Percentiles rank a stretch among this genome's conserved stretches.
These are phyloP conservation scores for Erannis defoliaria DNA, from an alignment of 2,888 invertebrate species.

Conservation along the genomic window DNA sequence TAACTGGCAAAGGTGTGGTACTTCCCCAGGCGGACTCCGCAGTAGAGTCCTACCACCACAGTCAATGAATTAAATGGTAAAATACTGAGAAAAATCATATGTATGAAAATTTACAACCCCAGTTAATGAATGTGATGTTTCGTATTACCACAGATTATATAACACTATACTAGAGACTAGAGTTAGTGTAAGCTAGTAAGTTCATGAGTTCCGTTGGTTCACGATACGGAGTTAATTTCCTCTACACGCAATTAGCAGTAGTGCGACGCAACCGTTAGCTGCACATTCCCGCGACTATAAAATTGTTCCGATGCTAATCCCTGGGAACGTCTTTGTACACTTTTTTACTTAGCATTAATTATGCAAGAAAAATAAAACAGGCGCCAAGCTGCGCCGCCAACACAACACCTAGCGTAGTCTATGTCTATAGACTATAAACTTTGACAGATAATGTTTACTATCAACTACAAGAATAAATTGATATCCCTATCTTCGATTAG, in stretches of 20 bases:
- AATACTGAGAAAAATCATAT: no score
- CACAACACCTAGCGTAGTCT: background rate
- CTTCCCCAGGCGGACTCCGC: no score
- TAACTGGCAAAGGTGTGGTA: no score
- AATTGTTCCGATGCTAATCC: slow-evolving; percentile 57
- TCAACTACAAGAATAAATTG: background rate
- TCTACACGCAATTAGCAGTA: slow-evolving; percentile 55
- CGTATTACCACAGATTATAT: no score
- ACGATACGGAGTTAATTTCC: slow-evolving; percentile 51
- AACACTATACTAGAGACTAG: no score
- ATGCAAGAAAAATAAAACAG: slow-evolving; percentile 40
- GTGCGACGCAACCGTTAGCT: slow-evolving; percentile 53
- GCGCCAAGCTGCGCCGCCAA: background rate
- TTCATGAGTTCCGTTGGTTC: slow-evolving; percentile 47
- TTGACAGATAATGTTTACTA: background rate
- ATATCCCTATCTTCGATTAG: background rate
- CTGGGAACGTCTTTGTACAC: slow-evolving; percentile 64
- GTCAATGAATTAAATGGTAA: no score
- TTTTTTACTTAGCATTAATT: slow-evolving; percentile 51
- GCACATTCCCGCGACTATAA: slow-evolving; percentile 64
- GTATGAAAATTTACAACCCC: no score
- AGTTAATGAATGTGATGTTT: no score
- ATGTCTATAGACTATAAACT: background rate
- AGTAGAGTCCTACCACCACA: no score
- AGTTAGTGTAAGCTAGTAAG: background rate